A percentile compares a stretch with the other conserved stretches of the same genome.
These are phyloP conservation scores for Xyrichtys novacula DNA, from an alignment of 2,797 vertebrate genomes.

Conservation along the genomic window DNA sequence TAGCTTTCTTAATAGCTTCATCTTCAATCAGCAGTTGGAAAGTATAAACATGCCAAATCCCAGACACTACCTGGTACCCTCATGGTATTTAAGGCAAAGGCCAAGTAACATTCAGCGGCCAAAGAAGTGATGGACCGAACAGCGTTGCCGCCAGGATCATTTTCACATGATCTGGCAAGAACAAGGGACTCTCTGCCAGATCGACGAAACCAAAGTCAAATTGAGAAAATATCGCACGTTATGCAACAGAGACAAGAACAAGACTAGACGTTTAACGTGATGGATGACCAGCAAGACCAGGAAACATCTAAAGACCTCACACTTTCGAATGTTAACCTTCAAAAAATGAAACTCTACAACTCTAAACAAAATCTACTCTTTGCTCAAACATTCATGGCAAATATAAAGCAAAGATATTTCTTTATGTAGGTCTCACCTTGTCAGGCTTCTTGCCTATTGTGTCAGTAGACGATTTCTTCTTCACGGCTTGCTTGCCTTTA, in stretches of 20 bases:
- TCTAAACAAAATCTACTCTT: no score
- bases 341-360: not conserved
- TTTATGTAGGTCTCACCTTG: constrained; percentile 82
- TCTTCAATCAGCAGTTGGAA: constrained; percentile 37
- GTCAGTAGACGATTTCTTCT: constrained; percentile 81
- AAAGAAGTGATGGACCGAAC: constrained; percentile 31
- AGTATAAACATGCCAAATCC: constrained; percentile 25
- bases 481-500: constrained; percentile 76
- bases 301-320: not conserved
- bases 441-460: constrained; percentile 76
- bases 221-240: constrained; percentile 2
- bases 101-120: constrained; percentile 55
- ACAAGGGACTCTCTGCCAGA: constrained; percentile 24
- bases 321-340: not conserved
- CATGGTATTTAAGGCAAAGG: constrained; percentile 45
- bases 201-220: constrained; percentile 42
- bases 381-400: no score
- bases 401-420: not conserved
- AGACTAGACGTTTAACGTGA: constrained; percentile 7
- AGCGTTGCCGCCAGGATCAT: constrained; percentile 66
- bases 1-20: constrained; percentile 25
- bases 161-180: constrained; percentile 72
- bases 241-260: constrained; percentile 23
- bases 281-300: not conserved
- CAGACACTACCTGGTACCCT: constrained; percentile 24